Evolutionary conservation across 1,140 invertebrate genomes (phyloP), one percentile per base, ranked within the genome.

Genomic region (Tetranychus cinnabarinus): DNA sequence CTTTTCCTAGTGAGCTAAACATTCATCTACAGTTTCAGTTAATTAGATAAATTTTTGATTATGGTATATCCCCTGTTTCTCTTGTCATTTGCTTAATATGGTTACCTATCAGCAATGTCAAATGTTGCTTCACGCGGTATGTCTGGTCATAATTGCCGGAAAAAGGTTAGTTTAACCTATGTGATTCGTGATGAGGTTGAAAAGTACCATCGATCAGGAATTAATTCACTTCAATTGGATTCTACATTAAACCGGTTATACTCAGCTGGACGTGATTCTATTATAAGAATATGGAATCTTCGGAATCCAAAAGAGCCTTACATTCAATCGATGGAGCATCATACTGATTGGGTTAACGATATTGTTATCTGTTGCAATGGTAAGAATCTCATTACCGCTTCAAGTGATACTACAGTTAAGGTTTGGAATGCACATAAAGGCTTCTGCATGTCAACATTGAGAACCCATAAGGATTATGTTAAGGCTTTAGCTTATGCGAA

Each of bases 391-490:
- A 97, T 99, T 71, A 97, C 93, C 61, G 95, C 93, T 3, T 97
- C 92, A 69, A 95, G 89, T 66, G 96, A 99, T 73, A 97, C 93
- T 48, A 99, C 95, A 46, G 91, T 99, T 0, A 99, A 99, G 78
- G 88, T 99, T 58, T 99, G 95, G 96, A 98, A 97, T 77, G 90
- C 92, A 15, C 89, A 95, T 64, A 97, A 97, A 80, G 93, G 92
- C n/a, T 96, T 96, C 71, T 96, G 91, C 71, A 91, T 96, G 88
- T 95, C 89, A 0, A 96, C 91, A 2, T 74, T 99, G 65, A 76
- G 93, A 63, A 97, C 93, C 39, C 95, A 99, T 72, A 95, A 95
- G 69, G 96, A 99, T 71, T 98, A 97, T 76, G 96, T 99, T 3
- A 88, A 96, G 73, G 89, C 90, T 37, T 73, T 99, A 68, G 95